Evolutionary conservation across 2,797 vertebrate genomes (phyloP).

Genomic region (Hephaestus fuliginosus): DNA sequence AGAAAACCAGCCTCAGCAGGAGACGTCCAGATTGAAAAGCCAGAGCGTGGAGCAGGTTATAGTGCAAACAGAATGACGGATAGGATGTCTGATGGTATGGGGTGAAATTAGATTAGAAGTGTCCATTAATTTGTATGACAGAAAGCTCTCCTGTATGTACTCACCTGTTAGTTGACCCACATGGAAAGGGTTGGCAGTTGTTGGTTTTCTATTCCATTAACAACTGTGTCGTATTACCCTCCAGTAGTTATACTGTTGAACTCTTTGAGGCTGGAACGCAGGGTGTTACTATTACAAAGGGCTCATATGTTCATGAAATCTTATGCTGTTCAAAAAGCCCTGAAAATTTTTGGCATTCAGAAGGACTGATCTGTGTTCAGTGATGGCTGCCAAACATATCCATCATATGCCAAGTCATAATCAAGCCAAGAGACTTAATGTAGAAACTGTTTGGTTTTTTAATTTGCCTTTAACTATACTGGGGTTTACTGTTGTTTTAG

Average conservation of each 20-base stretch:
- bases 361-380: constrained; percentile 36
- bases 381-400: constrained; percentile 37
- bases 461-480: background rate
- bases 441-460: constrained; percentile 11
- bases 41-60: constrained; percentile 38
- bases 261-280: background rate
- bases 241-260: constrained; percentile 2
- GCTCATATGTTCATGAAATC: constrained; percentile 19
- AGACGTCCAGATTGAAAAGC: constrained; percentile 39
- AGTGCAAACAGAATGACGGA: constrained; percentile 55
- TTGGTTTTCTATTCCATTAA: constrained; percentile 26
- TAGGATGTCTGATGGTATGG: constrained; percentile 29
- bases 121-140: constrained; percentile 63
- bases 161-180: constrained; percentile 62
- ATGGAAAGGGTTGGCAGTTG: constrained; percentile 40
- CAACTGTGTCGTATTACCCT: constrained; percentile 36
- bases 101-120: constrained; percentile 61
- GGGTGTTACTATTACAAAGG: background rate
- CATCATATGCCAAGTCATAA: constrained; percentile 17
- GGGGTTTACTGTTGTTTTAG: constrained; percentile 15
- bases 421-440: constrained; percentile 33
- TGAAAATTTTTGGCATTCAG: constrained; percentile 22
- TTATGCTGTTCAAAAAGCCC: constrained; percentile 20
- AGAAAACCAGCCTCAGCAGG: background rate
- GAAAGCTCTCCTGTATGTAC: constrained; percentile 45